Conservation (phyloP, 2,888 invertebrate species). For the Drosophila aldrichi region DNA sequence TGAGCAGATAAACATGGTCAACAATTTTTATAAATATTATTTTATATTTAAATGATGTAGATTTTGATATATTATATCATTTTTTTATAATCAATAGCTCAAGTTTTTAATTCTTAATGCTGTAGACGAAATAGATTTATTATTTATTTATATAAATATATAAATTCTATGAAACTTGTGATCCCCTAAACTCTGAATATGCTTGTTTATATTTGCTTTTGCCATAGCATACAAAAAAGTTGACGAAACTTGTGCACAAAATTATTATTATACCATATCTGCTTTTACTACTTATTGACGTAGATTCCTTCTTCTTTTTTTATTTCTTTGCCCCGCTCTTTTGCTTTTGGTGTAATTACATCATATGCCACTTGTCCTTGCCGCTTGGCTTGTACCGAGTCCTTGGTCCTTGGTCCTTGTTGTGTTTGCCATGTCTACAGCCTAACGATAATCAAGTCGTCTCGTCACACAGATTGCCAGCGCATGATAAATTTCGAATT, state of each 20-base stretch:
- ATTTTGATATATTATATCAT: too few relatives aligned
- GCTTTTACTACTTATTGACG: constrained; percentile 15
- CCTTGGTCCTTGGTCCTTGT: constrained; percentile 34
- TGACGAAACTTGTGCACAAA: constrained; percentile 17
- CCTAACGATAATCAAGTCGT: constrained; percentile 36
- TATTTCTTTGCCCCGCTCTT: not conserved
- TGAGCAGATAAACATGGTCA: too few relatives aligned
- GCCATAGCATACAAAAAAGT: not conserved
- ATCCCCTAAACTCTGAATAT: too few relatives aligned
- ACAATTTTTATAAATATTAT: too few relatives aligned
- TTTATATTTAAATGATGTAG: too few relatives aligned
- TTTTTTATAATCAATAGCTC: too few relatives aligned
- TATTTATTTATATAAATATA: too few relatives aligned
- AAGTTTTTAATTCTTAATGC: too few relatives aligned
- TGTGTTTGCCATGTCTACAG: constrained; percentile 1
- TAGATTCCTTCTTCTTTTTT: constrained; percentile 18
- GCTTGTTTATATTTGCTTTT: not conserved
- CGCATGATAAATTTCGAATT: constrained; percentile 21
- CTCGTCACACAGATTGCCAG: constrained; percentile 18
- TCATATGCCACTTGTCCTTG: constrained; percentile 44
- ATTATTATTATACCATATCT: constrained; percentile 9
- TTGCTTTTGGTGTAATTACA: constrained; percentile 36
- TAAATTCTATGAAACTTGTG: too few relatives aligned
- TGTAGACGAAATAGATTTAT: too few relatives aligned
- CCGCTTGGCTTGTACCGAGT: constrained; percentile 30